A percentile compares a stretch with the other conserved stretches of the same genome.
Conservation (phyloP, 2,113 vertebrate genomes). For the Catagonus wagneri region DNA sequence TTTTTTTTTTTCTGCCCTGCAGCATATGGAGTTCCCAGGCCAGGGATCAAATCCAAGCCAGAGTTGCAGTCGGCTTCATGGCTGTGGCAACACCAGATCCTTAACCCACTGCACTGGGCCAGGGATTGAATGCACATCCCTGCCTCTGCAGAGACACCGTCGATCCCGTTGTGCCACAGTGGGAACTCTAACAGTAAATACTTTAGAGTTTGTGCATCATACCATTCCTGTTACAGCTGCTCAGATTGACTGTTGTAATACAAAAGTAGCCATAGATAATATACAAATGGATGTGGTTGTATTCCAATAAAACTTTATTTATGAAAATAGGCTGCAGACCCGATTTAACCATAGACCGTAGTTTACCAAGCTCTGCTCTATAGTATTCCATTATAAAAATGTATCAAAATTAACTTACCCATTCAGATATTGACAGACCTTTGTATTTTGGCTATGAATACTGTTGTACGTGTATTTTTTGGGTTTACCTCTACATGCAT, state of each 20-base stretch:
- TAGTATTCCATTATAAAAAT: slow-evolving; percentile 38
- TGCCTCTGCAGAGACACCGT: too few relatives aligned
- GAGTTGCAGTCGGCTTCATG: too few relatives aligned
- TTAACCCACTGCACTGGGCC: too few relatives aligned
- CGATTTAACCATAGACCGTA: background rate
- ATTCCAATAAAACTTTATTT: background rate
- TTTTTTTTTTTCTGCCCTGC: too few relatives aligned
- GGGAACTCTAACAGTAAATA: background rate
- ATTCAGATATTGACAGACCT: background rate
- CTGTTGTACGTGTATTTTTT: slow-evolving; percentile 6
- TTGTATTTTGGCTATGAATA: background rate
- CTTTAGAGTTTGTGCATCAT: background rate
- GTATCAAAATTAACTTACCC: background rate
- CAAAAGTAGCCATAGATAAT: background rate
- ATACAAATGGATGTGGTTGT: background rate
- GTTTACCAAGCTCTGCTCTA: background rate
- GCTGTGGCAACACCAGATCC: too few relatives aligned
- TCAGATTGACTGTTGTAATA: background rate
- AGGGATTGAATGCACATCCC: too few relatives aligned
- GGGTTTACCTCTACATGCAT: background rate
- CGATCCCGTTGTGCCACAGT: too few relatives aligned
- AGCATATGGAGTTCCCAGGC: too few relatives aligned
- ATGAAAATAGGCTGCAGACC: background rate
- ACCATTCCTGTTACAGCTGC: background rate
- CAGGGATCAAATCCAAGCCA: too few relatives aligned